phyloP scores from a whole-genome alignment of 2,113 vertebrate genomes.

The Zeus faber region DNA sequence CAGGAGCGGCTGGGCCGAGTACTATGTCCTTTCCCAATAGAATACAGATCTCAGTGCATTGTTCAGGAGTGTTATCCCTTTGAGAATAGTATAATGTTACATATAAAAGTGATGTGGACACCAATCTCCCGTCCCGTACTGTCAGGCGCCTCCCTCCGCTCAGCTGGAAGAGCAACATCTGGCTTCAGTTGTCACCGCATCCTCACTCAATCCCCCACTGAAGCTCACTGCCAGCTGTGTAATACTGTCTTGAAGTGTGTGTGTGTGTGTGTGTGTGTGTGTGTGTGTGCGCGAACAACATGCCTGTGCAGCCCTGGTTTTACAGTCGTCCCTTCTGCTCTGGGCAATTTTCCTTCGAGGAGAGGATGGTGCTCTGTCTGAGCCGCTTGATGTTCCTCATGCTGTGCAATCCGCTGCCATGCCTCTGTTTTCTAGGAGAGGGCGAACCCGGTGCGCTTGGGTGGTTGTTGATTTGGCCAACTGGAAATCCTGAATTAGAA shows the following conservation, averaged over 20 bases:
- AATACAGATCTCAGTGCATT: no score
- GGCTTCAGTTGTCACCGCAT: conserved; percentile 24
- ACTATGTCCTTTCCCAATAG: no score
- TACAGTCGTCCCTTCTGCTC: conserved; percentile 30
- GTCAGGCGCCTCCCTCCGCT: conserved; percentile 33
- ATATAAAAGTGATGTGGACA: conserved; percentile 47
- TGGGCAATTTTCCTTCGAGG: conserved; percentile 38
- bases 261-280: no score
- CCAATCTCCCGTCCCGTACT: conserved; percentile 29
- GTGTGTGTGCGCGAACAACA: conserved; percentile 20
- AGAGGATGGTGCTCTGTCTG: conserved; percentile 43
- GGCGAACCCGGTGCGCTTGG: conserved; percentile 43
- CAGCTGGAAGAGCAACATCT: conserved; percentile 25
- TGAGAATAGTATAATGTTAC: conserved; percentile 47
- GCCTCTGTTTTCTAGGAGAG: conserved; percentile 35
- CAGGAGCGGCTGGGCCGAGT: no score
- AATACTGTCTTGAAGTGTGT: conserved; percentile 13
- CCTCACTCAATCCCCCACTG: background rate
- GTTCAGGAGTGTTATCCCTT: no score
- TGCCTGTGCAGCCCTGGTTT: conserved; percentile 22
- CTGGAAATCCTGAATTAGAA: conserved; percentile 47
- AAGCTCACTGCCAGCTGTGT: conserved; percentile 24
- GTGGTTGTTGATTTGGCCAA: conserved; percentile 56
- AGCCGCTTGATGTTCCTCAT: conserved; percentile 36
- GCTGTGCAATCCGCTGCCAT: conserved; percentile 34